A percentile compares a stretch with the other conserved stretches of the same genome.
These are phyloP conservation scores for Ceryle rudis DNA, from an alignment of 2,797 vertebrate species.

Conservation along the genomic window DNA sequence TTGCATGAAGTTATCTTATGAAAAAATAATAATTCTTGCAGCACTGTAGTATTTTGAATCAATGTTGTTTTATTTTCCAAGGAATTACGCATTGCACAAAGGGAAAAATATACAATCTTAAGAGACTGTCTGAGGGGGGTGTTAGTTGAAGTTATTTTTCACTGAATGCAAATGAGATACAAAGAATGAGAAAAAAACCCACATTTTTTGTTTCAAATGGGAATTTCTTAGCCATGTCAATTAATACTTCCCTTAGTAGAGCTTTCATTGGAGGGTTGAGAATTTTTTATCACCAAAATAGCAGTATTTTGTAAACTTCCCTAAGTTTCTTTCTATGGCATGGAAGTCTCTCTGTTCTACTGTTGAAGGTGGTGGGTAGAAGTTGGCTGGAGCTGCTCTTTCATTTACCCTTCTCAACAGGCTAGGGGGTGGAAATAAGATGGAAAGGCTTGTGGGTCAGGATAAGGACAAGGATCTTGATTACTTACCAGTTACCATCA, in stretches of 20 bases:
- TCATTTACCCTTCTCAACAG: neutral
- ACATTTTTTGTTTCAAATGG: neutral
- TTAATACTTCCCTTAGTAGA: neutral
- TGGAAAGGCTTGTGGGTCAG: neutral
- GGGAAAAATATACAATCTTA: neutral
- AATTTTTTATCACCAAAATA: neutral
- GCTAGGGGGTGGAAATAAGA: neutral
- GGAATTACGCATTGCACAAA: neutral
- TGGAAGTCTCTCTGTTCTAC: neutral
- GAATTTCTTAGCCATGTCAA: neutral
- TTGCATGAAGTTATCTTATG: neutral
- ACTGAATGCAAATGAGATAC: neutral
- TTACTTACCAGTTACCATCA: neutral
- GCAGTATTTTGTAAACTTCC: neutral
- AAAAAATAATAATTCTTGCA: neutral
- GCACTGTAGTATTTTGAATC: neutral
- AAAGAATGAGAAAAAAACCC: neutral
- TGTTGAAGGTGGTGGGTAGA: neutral
- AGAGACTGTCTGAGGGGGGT: rapidly evolving
- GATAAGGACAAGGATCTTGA: no score
- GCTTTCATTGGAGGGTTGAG: neutral
- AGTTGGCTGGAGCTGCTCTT: neutral
- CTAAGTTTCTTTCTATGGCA: neutral
- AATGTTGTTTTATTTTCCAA: neutral
- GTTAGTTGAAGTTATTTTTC: neutral